Evolutionary conservation across 2,888 invertebrate species (phyloP), one percentile per base, ranked within the genome.

Genomic region (Athalia rosae): DNA sequence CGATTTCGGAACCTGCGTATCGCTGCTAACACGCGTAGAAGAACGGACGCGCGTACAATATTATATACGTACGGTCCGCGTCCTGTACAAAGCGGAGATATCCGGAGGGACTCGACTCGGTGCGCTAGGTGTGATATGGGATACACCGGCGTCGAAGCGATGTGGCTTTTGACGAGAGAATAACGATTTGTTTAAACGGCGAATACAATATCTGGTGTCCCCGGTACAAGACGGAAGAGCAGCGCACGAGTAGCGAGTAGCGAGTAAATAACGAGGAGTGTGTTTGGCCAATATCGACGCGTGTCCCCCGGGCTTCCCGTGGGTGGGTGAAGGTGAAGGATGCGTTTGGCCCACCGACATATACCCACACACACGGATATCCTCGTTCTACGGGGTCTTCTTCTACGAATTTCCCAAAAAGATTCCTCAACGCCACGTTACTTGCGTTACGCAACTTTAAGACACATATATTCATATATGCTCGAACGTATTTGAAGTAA

Each of bases 111-210:
- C 53, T 4, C 53, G 11, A 53, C 7, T n/a, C n/a, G n/a, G 53
- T 11, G n/a, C 53, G 53, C 53, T 53, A 7, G 71, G 45, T 71
- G 58, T 45, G 45, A 48, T 15, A 28, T 15, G n/a, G n/a, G 59
- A 0, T 13, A 59, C 11, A n/a, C 61, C 11, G 0, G 13, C 53
- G n/a, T n/a, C 9, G 9, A 61, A 4, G 13, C 13, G 8, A 15
- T 4, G 15, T 48, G 74, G 47, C 74, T 59, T 71, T 71, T 62
- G 61, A 74, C 74, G 74, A 74, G 74, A 48, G 61, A 74, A 62
- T 74, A 74, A 74, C 62, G 74, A 74, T 74, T 74, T 74, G 74
- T 74, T 62, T 62, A 74, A 74, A 74, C 74, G 61, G 74, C 62
- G 74, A 74, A 74, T 62, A 62, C 61, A 59, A 74, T 74, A 74